Base-by-base conservation (phyloP, 2,888 invertebrate genomes). In the Synergus japonicus region DNA sequence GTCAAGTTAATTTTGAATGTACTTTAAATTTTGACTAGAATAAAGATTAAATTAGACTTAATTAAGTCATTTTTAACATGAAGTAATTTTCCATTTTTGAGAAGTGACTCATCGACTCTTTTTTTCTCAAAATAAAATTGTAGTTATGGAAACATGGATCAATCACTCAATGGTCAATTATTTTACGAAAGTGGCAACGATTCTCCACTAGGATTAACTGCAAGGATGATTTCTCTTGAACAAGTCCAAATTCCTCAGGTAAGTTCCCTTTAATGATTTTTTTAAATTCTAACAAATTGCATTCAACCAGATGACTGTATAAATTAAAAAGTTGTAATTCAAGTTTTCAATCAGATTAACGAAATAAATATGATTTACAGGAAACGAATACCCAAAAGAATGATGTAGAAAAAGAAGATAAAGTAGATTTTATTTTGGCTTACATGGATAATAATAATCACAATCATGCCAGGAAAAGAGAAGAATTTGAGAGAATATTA, bases 391-490 rank as follows among this genome's bases (percentile, higher is more conserved):
- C 76, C 15, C 80, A 82, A 76, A 81, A 81, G 69, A 76, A 85
- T 22, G 54, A 49, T 43, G 15, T 0, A n/a, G 79, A 80, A 46
- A 82, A 81, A 64, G 77, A 93, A 64, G 92, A 93, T 69, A 90
- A 91, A 79, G 94, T 95, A 64, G 95, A 95, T 90, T 95, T 94
- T 91, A 94, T 95, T 10, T 89, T 95, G 86, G 95, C 94, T n/a
- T 95, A 94, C 90, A 92, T 93, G 76, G 92, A 93, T 18, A 91
- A 92, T 79, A 92, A 91, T 81, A 89, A 91, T 82, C 88, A 89
- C 78, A 85, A 84, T 76, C 84, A 88, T 22, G 86, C 83, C 0
- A 87, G 88, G 7, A 93, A 92, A 86, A 89, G 92, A 43, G 90
- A 90, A 76, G 93, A 87, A 46, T 93, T 92, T 85, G 92, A 93